phyloP scores from a whole-genome alignment of 2,797 vertebrate species.

The Halcyon smyrnensis region DNA sequence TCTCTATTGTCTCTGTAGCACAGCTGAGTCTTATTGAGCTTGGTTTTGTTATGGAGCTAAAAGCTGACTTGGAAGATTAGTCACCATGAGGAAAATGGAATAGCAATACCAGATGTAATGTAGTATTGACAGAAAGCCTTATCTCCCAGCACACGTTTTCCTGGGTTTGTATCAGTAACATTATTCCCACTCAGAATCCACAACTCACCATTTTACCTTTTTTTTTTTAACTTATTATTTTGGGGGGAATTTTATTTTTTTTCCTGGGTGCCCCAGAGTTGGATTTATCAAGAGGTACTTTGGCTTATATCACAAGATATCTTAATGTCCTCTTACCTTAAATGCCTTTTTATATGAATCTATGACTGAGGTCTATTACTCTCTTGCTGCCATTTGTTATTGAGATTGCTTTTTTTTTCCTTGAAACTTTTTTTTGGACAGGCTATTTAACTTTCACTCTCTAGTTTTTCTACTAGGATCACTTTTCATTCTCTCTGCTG shows the following conservation, averaged over 20 bases:
- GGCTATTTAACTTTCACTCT: conserved; percentile 18
- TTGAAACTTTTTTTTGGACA: neutral
- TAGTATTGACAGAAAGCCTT: neutral
- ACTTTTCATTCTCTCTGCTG: conserved; percentile 6
- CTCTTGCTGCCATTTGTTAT: neutral
- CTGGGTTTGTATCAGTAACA: neutral
- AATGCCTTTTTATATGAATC: neutral
- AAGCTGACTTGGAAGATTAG: neutral
- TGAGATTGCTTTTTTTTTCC: neutral
- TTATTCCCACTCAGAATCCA: neutral
- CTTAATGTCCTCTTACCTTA: neutral
- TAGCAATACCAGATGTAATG: neutral
- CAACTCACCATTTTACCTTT: neutral
- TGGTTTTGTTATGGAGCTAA: neutral
- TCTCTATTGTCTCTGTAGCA: neutral
- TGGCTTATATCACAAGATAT: neutral
- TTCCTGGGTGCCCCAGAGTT: neutral
- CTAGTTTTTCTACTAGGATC: neutral
- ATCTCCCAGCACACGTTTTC: neutral
- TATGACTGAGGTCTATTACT: neutral
- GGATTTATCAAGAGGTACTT: neutral
- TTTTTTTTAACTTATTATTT: too few species aligned
- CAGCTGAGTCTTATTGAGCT: neutral
- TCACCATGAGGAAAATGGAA: neutral
- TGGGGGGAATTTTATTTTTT: too few species aligned